Evolutionary conservation across 1,140 invertebrate genomes (phyloP).

Genomic region (Solen grandis): DNA sequence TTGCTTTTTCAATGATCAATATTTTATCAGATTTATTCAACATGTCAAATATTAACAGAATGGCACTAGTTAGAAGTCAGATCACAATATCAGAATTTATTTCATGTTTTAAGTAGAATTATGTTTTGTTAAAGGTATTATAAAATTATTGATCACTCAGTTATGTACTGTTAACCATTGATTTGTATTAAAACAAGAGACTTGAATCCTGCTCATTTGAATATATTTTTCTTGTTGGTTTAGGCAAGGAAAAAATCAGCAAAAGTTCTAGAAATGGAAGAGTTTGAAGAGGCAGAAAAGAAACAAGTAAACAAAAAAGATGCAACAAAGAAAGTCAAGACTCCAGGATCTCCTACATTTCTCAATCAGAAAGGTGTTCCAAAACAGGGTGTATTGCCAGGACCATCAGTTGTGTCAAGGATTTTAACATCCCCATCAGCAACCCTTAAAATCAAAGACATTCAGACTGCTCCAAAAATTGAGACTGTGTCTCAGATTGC

Average conservation of each 20-base stretch:
- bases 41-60: too few relatives aligned
- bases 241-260: slow-evolving; percentile 95
- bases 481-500: slow-evolving; percentile 8
- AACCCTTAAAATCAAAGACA: slow-evolving; percentile 42
- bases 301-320: slow-evolving; percentile 65
- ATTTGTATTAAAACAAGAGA: too few relatives aligned
- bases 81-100: too few relatives aligned
- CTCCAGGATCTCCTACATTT: slow-evolving; percentile 40
- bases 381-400: background rate
- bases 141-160: too few relatives aligned
- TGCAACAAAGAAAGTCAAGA: slow-evolving; percentile 58
- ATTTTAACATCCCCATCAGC: slow-evolving; percentile 49
- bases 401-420: slow-evolving; percentile 21
- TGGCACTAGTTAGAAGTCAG: too few relatives aligned
- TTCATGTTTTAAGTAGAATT: too few relatives aligned
- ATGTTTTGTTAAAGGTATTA: too few relatives aligned
- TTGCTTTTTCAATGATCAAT: too few relatives aligned
- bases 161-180: too few relatives aligned
- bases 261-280: slow-evolving; percentile 89
- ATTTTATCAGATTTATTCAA: too few relatives aligned
- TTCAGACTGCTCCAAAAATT: slow-evolving; percentile 21
- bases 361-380: background rate
- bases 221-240: too few relatives aligned
- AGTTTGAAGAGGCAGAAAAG: slow-evolving; percentile 92
- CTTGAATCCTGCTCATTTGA: too few relatives aligned